Conservation (phyloP, 1,140 invertebrate species). For the Limonius californicus region DNA sequence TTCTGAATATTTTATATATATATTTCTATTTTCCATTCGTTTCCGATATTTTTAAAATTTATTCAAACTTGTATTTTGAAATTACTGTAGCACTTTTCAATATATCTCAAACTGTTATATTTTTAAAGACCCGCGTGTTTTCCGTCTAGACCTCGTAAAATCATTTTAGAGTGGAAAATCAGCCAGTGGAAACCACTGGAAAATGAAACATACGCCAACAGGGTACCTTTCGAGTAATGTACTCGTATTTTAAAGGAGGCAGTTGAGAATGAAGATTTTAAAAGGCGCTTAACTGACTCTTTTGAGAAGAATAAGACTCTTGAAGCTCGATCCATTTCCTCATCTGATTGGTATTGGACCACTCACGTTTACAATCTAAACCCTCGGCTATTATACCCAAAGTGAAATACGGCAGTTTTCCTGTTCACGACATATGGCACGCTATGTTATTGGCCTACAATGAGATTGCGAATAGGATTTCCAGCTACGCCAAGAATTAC, state of each 20-base stretch:
- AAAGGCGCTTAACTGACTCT: slow-evolving; percentile 8
- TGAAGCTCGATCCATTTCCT: slow-evolving; percentile 13
- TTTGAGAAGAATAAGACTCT: slow-evolving; percentile 3
- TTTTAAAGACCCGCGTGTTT: no score
- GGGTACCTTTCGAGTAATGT: no score
- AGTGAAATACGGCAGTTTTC: slow-evolving; percentile 18
- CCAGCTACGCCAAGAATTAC: not conserved
- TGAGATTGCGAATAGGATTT: slow-evolving; percentile 5
- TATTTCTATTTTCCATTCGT: no score
- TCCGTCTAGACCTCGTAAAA: no score
- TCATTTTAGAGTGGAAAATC: no score
- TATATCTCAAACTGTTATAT: no score
- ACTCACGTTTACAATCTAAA: slow-evolving; percentile 18
- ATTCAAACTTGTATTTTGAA: no score
- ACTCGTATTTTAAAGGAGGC: not conserved
- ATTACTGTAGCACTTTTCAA: no score
- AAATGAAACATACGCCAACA: no score
- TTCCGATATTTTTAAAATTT: no score
- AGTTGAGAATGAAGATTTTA: slow-evolving; percentile 5
- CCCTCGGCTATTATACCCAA: slow-evolving; percentile 9
- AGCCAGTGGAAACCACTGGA: no score
- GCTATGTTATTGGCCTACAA: slow-evolving; percentile 14
- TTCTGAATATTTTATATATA: no score
- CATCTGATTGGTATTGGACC: slow-evolving; percentile 15
- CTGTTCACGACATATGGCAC: slow-evolving; percentile 17